Evolutionary conservation across 2,888 invertebrate genomes (phyloP), one percentile per base, ranked within the genome.

Genomic region (Aphodius sticticus): DNA sequence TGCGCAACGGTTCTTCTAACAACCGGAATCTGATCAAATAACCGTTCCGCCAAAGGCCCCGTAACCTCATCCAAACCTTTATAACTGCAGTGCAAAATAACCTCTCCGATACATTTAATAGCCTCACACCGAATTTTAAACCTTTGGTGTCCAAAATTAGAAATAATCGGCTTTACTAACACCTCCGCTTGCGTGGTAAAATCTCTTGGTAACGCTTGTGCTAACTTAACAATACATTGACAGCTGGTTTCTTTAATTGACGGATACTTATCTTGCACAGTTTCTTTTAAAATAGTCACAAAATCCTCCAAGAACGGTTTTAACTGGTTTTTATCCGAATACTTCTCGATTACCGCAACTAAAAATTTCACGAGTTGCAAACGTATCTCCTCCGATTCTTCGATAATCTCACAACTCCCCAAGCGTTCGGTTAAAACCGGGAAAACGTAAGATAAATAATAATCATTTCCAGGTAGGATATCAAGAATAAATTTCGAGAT

Each of bases 331-430:
- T 91, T 90, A 4, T 91, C 90, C 84, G 91, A 90, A 85, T 95
- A 95, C 83, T 92, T 93, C 6, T 90, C 87, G 75, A 97, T 89
- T 82, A 97, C 91, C 70, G 90, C 88, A 79, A 91, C 90, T n/a
- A 96, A 88, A 72, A 97, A 91, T 79, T 91, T 87, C 0, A 97
- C 88, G 77, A 95, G 90, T 70, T 93, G 89, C 12, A 96, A 87
- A 36, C 97, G 92, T 71, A 97, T 91, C 91, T 98, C 98, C 89
- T 98, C 98, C 0, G 94, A 93, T 69, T 91, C 88, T 86, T 95
- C 94, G 4, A 91, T 86, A 70, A 95, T 91, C 87, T 97, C 96
- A 69, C 93, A 92, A 78, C 93, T 92, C 0, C 96, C 96, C 82
- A 98, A 92, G 81, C 97, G 93, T 84, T 94, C 94, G 0, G 93